Evolutionary conservation across 2,113 vertebrate species (phyloP).

Genomic region (Aspidoscelis tigris): DNA sequence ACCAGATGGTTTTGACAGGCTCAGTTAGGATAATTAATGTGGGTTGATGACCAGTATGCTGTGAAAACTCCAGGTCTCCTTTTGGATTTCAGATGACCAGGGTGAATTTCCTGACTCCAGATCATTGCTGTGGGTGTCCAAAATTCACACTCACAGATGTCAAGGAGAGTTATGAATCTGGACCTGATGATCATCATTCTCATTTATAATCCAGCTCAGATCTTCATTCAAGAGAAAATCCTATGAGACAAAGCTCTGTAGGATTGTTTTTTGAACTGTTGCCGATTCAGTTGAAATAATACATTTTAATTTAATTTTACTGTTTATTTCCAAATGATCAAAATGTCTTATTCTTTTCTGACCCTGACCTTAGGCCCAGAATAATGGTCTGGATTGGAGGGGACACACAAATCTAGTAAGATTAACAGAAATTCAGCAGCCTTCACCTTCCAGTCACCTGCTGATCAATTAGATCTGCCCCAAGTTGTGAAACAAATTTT

Average conservation of each 20-base stretch:
- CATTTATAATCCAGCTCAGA: not conserved
- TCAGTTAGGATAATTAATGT: not conserved
- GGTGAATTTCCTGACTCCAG: not conserved
- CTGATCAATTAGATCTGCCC: no score
- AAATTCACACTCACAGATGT: not conserved
- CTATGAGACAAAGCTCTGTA: no score
- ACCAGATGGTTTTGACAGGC: not conserved
- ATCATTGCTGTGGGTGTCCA: not conserved
- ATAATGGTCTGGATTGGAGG: no score
- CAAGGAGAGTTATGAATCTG: not conserved
- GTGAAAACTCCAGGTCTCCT: not conserved
- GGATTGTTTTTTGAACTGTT: no score
- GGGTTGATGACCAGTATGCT: not conserved
- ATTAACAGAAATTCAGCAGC: no score
- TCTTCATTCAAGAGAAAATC: not conserved
- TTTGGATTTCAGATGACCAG: not conserved
- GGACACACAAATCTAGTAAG: no score
- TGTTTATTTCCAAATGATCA: no score
- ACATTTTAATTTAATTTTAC: no score
- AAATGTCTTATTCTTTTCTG: no score
- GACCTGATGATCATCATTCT: not conserved
- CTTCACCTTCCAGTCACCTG: no score
- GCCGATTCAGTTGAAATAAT: no score
- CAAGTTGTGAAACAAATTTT: no score
- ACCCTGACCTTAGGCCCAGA: not conserved